Percentiles rank a stretch among this genome's conserved stretches.
Evolutionary conservation across 92 coral and sea anemone genomes (phyloP).

Genomic region (Zoanthus sansibaricus): DNA sequence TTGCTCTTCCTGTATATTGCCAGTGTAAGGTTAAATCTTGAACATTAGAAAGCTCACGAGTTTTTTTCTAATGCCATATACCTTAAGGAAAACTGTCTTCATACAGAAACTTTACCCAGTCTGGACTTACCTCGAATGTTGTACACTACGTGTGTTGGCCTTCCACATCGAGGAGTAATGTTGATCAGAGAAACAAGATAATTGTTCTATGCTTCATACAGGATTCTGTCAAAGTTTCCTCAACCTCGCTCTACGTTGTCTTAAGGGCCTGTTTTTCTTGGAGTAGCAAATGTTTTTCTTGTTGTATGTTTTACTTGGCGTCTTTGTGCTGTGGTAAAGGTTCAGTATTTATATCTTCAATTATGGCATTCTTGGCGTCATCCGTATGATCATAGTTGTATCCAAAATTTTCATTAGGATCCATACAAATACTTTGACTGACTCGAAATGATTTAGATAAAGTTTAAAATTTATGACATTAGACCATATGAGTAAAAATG

Average conservation of each 20-base stretch:
- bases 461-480: too few relatives aligned
- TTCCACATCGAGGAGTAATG: conserved; percentile 25
- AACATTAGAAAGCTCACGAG: conserved; percentile 12
- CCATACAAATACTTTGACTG: too few relatives aligned
- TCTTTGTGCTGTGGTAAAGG: too few relatives aligned
- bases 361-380: too few relatives aligned
- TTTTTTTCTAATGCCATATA: conserved; percentile 51
- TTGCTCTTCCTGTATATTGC: background rate
- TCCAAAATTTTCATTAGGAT: too few relatives aligned
- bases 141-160: conserved; percentile 32
- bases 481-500: too few relatives aligned
- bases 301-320: too few relatives aligned
- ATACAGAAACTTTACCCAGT: conserved; percentile 36
- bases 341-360: too few relatives aligned
- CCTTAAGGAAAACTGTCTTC: conserved; percentile 52
- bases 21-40: conserved; percentile 36
- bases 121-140: conserved; percentile 46
- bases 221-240: conserved; percentile 45
- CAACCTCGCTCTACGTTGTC: conserved; percentile 18
- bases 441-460: too few relatives aligned
- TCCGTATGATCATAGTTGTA: too few relatives aligned
- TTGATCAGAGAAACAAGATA: conserved; percentile 56
- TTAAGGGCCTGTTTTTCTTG: background rate
- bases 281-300: too few relatives aligned
- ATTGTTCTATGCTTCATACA: conserved; percentile 47